These are phyloP conservation scores for Bruchidius siliquastri DNA, from an alignment of 2,888 invertebrate species.

Conservation along the genomic window DNA sequence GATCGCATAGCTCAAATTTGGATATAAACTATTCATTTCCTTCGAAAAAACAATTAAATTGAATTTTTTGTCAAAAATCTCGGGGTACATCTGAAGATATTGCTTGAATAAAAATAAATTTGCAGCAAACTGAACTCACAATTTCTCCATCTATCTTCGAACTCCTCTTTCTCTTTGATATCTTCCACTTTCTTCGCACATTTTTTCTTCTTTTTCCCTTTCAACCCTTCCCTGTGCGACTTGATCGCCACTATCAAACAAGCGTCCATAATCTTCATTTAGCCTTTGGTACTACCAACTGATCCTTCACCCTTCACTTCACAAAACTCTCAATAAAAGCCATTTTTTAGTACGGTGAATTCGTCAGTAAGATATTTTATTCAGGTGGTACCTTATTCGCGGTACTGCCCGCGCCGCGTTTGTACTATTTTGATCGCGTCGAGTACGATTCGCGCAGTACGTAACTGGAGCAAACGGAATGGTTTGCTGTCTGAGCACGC, in stretches of 20 bases:
- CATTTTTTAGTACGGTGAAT: background rate
- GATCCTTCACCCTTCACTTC: slow-evolving; percentile 11
- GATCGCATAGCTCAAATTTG: no score
- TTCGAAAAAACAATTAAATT: no score
- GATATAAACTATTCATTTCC: no score
- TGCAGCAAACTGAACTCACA: slow-evolving; percentile 30
- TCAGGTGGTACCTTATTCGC: background rate
- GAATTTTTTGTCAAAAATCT: no score
- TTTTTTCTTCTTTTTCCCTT: slow-evolving; percentile 23
- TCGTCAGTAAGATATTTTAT: background rate
- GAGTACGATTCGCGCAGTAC: background rate
- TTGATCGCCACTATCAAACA: slow-evolving; percentile 37
- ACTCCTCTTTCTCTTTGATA: slow-evolving; percentile 19
- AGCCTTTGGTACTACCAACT: slow-evolving; percentile 8
- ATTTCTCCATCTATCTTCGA: slow-evolving; percentile 32
- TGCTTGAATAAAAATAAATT: no score
- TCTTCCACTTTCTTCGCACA: slow-evolving; percentile 20
- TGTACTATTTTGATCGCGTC: slow-evolving; percentile 1
- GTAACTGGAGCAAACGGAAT: background rate
- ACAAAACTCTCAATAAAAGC: background rate
- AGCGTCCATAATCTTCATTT: slow-evolving; percentile 27
- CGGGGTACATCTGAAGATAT: no score
- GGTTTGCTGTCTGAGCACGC: slow-evolving; percentile 25
- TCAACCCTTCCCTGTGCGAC: slow-evolving; percentile 31
- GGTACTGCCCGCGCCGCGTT: background rate